A percentile compares a stretch with the other conserved stretches of the same genome.
Evolutionary conservation across 1,140 invertebrate genomes (phyloP).

Genomic region (Dolichoris vasculosae): DNA sequence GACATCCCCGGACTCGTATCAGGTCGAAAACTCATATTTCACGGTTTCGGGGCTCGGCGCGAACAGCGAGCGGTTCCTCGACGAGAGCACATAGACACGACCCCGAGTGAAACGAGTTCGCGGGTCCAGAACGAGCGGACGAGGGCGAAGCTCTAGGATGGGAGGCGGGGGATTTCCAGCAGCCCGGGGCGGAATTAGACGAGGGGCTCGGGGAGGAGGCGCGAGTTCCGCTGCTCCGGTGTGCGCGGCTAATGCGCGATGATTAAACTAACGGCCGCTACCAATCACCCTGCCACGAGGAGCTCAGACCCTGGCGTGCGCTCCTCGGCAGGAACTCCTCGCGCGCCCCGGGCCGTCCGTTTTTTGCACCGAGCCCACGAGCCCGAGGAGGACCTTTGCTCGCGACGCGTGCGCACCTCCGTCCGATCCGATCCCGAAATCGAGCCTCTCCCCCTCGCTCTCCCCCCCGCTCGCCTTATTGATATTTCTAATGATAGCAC

Average conservation of each 20-base stretch:
- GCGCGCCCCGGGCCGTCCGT: neutral
- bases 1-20: too few relatives aligned
- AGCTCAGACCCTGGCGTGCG: neutral
- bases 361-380: neutral
- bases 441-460: too few relatives aligned
- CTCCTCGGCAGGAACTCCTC: neutral
- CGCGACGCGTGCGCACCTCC: too few relatives aligned
- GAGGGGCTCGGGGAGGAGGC: neutral
- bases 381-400: neutral
- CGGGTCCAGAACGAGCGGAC: slow-evolving; percentile 58
- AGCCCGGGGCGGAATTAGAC: slow-evolving; percentile 3
- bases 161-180: neutral
- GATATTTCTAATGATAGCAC: neutral
- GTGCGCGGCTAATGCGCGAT: slow-evolving; percentile 72
- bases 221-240: slow-evolving; percentile 52
- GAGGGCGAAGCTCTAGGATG: slow-evolving; percentile 30
- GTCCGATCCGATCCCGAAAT: neutral
- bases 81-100: neutral
- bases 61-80: neutral
- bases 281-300: slow-evolving; percentile 72
- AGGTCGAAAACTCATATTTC: neutral
- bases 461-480: neutral
- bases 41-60: neutral
- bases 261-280: slow-evolving; percentile 74
- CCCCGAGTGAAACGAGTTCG: slow-evolving; percentile 63